phyloP scores from a whole-genome alignment of 1,140 invertebrate genomes.

The Radopholus similis region DNA sequence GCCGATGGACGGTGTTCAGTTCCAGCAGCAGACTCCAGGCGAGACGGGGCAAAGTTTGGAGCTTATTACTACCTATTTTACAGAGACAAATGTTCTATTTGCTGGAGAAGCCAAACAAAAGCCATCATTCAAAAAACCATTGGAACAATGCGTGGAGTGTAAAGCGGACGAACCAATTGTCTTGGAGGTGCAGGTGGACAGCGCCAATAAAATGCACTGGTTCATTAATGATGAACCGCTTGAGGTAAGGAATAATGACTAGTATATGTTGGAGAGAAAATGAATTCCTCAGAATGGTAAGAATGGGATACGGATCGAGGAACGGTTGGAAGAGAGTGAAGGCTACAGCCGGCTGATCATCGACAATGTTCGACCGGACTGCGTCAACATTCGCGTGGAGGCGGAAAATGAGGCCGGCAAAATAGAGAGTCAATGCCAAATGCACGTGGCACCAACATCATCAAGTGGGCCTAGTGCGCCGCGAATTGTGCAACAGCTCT shows the following conservation, averaged over 20 bases:
- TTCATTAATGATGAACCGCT: conserved; percentile 47
- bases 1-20: neutral
- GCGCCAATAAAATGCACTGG: conserved; percentile 46
- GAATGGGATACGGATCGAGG: conserved; percentile 45
- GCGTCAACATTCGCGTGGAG: conserved; percentile 30
- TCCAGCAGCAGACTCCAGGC: neutral
- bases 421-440: conserved; percentile 27
- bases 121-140: conserved; percentile 7
- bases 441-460: neutral
- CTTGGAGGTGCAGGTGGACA: conserved; percentile 23
- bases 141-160: conserved; percentile 9
- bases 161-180: conserved; percentile 8
- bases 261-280: conserved; percentile 3
- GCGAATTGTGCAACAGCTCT: neutral
- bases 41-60: neutral
- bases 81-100: neutral
- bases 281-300: conserved; percentile 34
- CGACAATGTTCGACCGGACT: conserved; percentile 30
- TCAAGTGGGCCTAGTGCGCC: neutral
- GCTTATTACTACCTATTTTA: too few relatives aligned
- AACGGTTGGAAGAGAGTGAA: neutral
- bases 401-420: conserved; percentile 53
- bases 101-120: conserved; percentile 16
- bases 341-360: conserved; percentile 40
- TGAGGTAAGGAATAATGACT: conserved; percentile 17